A percentile compares a stretch with the other conserved stretches of the same genome.
Conservation (phyloP, 2,888 invertebrate species). For the Tetanocera ferruginea region DNA sequence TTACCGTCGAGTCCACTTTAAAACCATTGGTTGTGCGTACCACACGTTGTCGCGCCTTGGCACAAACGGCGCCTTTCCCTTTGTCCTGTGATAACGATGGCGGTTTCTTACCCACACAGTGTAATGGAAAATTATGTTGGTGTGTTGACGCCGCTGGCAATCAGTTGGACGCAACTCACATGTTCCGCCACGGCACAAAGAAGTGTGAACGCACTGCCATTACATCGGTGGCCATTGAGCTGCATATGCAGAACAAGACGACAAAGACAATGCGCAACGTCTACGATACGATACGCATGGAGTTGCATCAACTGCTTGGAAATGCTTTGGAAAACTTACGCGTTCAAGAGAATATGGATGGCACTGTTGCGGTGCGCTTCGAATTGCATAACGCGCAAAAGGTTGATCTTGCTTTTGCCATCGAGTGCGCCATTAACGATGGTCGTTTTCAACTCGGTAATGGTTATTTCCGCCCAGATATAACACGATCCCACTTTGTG, state of each 20-base stretch:
- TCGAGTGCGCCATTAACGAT: constrained; percentile 80
- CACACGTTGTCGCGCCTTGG: constrained; percentile 70
- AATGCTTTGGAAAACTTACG: constrained; percentile 72
- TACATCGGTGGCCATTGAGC: constrained; percentile 81
- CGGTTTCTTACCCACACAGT: constrained; percentile 82
- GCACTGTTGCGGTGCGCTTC: constrained; percentile 73
- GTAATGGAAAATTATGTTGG: constrained; percentile 79
- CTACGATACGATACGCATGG: constrained; percentile 70
- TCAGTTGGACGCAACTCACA: constrained; percentile 75
- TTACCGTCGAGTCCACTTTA: constrained; percentile 56
- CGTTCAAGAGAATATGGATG: constrained; percentile 72
- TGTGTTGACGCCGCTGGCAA: constrained; percentile 89
- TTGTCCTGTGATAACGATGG: constrained; percentile 79
- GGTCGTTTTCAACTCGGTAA: constrained; percentile 61
- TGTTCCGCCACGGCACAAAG: constrained; percentile 73
- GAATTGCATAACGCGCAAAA: constrained; percentile 80
- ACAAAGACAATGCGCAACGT: constrained; percentile 71
- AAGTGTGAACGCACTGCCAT: constrained; percentile 78
- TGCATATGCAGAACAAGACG: constrained; percentile 78
- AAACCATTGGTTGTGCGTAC: constrained; percentile 60
- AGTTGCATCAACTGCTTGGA: constrained; percentile 68
- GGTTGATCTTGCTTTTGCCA: constrained; percentile 82
- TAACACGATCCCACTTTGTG: constrained; percentile 76
- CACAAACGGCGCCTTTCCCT: constrained; percentile 68
- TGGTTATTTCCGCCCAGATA: constrained; percentile 73